These are phyloP conservation scores for Drosophila affinis DNA, from an alignment of 2,888 invertebrate genomes.

Conservation along the genomic window DNA sequence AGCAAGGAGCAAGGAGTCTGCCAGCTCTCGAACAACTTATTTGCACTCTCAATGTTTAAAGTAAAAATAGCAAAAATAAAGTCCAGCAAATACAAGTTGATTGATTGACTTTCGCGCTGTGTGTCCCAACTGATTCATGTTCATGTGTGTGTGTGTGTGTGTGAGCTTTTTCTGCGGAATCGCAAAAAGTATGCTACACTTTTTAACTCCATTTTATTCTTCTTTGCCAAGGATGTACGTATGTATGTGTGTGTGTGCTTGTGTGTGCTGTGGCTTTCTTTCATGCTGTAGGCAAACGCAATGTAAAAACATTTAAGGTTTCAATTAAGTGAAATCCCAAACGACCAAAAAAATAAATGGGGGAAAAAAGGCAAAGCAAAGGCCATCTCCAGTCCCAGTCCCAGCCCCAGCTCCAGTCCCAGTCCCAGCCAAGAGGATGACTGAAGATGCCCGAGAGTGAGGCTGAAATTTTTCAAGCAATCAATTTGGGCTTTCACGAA, in stretches of 20 bases:
- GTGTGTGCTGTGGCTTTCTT: conserved; percentile 38
- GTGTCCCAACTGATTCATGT: conserved; percentile 4
- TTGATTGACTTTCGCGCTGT: conserved; percentile 44
- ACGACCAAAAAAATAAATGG: conserved; percentile 38
- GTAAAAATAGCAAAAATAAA: conserved; percentile 31
- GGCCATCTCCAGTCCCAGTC: conserved; percentile 19
- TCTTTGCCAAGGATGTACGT: neutral
- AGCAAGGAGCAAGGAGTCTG: conserved; percentile 4
- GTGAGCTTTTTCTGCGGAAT: neutral
- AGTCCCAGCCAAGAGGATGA: conserved; percentile 14
- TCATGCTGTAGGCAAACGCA: conserved; percentile 47
- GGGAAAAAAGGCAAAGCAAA: conserved; percentile 32
- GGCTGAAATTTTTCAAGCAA: conserved; percentile 63
- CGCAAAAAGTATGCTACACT: conserved; percentile 17
- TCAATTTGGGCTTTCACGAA: conserved; percentile 61
- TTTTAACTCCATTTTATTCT: conserved; percentile 5
- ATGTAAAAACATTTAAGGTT: conserved; percentile 76
- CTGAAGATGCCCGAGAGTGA: conserved; percentile 36
- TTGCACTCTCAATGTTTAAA: neutral
- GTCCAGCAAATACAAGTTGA: conserved; percentile 47
- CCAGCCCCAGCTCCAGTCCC: neutral
- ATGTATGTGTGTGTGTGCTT: neutral
- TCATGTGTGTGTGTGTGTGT: conserved; percentile 9
- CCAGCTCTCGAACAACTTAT: conserved; percentile 1
- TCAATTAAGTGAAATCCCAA: conserved; percentile 73